Base-by-base conservation (phyloP, 2,113 vertebrate species). In the Platysternon megacephalum region DNA sequence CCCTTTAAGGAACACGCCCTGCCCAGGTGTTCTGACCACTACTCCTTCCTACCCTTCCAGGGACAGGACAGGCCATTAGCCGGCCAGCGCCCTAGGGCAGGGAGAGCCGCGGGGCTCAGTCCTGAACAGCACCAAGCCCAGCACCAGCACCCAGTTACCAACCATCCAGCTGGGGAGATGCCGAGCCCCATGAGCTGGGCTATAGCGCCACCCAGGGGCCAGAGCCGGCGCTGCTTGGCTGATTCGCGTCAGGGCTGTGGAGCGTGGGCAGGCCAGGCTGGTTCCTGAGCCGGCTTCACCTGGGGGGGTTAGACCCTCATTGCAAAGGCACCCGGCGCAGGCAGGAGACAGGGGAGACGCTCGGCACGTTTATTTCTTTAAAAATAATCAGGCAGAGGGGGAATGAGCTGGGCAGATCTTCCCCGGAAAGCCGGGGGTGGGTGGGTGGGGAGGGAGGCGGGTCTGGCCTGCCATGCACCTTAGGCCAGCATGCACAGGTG, bases 331-430 rank as follows among this genome's bases (percentile, higher is more conserved):
- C n/a, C n/a, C 9, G 1, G 17, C 5, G 9, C 35, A 39, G 61
- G 22, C 44, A 24, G 9, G 42, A 22, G 53, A 35, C 12, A 3
- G 8, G 65, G 48, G 61, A 6, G 52, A 68, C 4, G 8, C 35
- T 19, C n/a, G 8, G 49, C 35, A n/a, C 3, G 1, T 91, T 89
- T 89, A 94, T 95, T 93, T 89, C 83, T 49, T 5, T 6, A 76
- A 4, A 16, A 1, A n/a, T 21, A 51, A 28, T 6, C 5, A 22
- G 35, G 22, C 2, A 11, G 79, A 32, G 2, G 19, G 78, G 35
- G 61, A n/a, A 9, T 8, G 32, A 32, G 8, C 84, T 26, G 12
- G 58, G 26, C 29, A 13, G 58, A 32, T 32, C 29, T 61, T 32
- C 29, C 58, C 58, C 3, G 29, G 58, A 22, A 4, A 35, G 65